phyloP scores from a whole-genome alignment of 2,113 vertebrate genomes.

The Rhea americana region DNA sequence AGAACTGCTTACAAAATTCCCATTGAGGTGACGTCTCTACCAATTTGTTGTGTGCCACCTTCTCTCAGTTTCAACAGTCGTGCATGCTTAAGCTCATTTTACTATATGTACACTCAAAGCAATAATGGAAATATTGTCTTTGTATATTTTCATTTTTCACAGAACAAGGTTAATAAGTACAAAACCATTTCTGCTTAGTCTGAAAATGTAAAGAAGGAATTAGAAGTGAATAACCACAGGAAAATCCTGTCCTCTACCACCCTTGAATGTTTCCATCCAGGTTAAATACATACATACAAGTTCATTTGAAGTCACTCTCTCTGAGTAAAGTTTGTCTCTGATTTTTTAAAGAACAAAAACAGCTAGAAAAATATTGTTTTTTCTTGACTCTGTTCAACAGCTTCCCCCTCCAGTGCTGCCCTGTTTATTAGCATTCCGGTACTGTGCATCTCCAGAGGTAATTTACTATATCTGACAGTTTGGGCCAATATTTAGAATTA shows the following conservation, averaged over 20 bases:
- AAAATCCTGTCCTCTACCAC: not conserved
- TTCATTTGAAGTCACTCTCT: not conserved
- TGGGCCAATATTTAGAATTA: not conserved
- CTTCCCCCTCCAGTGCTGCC: not conserved
- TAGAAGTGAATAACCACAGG: not conserved
- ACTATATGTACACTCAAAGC: not conserved
- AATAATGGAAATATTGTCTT: fast-evolving
- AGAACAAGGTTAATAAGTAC: not conserved
- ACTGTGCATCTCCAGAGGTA: not conserved
- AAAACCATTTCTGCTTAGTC: not conserved
- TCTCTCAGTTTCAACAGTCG: fast-evolving
- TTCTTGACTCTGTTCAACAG: not conserved
- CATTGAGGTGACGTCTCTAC: fast-evolving
- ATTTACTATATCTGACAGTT: not conserved
- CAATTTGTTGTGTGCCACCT: not conserved
- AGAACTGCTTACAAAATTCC: not conserved
- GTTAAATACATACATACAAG: not conserved
- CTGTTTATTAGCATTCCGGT: not conserved
- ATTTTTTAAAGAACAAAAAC: not conserved
- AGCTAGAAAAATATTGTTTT: not conserved
- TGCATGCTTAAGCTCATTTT: not conserved
- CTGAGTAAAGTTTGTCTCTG: not conserved
- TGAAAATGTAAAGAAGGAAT: not conserved
- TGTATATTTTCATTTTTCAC: not conserved
- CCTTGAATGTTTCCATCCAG: not conserved